Conservation (phyloP, 1,140 invertebrate species). For the Drosophila pseudoananassae region DNA sequence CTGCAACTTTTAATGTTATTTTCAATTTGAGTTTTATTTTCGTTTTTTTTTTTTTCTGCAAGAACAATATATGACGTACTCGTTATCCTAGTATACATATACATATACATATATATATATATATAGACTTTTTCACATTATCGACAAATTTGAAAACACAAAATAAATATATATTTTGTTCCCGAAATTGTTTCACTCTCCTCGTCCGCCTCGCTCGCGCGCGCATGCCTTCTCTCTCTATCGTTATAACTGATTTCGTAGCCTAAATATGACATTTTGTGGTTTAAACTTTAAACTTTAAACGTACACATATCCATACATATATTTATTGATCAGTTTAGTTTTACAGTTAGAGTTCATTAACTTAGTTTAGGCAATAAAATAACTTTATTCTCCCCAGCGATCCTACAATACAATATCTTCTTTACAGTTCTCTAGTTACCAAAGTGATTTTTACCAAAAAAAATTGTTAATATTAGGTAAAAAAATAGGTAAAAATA, state of each 20-base stretch:
- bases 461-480: slow-evolving; percentile 17
- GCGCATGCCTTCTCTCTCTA: slow-evolving; percentile 32
- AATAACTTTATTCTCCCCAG: slow-evolving; percentile 56
- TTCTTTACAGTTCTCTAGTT: slow-evolving; percentile 27
- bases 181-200: slow-evolving; percentile 66
- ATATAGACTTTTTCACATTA: slow-evolving; percentile 50
- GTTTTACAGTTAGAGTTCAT: slow-evolving; percentile 53
- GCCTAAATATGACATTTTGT: slow-evolving; percentile 74
- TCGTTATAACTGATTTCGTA: slow-evolving; percentile 63
- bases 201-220: slow-evolving; percentile 10
- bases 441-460: slow-evolving; percentile 29
- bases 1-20: background rate
- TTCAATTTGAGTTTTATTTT: slow-evolving; percentile 48
- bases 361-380: slow-evolving; percentile 67
- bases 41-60: slow-evolving; percentile 50
- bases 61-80: slow-evolving; percentile 57
- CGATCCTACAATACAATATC: slow-evolving; percentile 7
- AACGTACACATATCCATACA: slow-evolving; percentile 56
- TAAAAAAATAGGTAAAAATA: slow-evolving; percentile 37
- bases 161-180: slow-evolving; percentile 79
- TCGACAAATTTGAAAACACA: slow-evolving; percentile 70
- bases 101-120: slow-evolving; percentile 22
- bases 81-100: slow-evolving; percentile 27
- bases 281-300: slow-evolving; percentile 23
- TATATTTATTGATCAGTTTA: slow-evolving; percentile 52